Conservation (phyloP, 2,888 invertebrate species). For the Xestia xanthographa region DNA sequence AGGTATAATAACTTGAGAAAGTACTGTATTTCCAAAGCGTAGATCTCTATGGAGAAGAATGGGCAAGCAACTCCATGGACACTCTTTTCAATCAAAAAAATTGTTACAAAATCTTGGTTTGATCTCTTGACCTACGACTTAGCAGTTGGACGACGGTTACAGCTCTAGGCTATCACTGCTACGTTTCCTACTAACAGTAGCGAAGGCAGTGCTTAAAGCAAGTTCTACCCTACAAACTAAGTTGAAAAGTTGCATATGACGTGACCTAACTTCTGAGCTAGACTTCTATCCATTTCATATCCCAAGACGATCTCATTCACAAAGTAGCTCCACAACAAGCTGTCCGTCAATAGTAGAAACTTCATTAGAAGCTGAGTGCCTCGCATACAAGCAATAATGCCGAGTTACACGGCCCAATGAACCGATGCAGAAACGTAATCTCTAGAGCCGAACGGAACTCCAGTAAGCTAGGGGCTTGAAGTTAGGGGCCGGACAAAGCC, state of each 20-base stretch:
- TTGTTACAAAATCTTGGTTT: no score
- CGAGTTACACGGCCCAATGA: not conserved
- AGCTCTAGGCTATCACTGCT: no score
- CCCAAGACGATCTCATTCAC: no score
- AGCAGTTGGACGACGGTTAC: no score
- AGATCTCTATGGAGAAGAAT: no score
- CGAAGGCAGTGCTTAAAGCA: not conserved
- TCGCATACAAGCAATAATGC: conserved; percentile 9
- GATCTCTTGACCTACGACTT: no score
- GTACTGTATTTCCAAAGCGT: no score
- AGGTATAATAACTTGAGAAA: no score
- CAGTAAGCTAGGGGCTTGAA: not conserved
- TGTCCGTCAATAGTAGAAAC: not conserved
- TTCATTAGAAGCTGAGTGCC: conserved; percentile 7
- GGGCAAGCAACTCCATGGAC: no score
- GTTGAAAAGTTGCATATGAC: not conserved
- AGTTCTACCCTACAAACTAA: not conserved
- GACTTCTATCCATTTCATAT: not conserved
- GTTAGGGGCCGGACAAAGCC: conserved; percentile 1
- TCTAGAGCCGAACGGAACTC: not conserved
- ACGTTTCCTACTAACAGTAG: not conserved
- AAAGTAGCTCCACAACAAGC: not conserved
- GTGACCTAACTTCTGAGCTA: not conserved
- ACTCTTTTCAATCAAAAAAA: no score
- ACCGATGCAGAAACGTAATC: conserved; percentile 7